phyloP scores from a whole-genome alignment of 2,113 vertebrate species.

The Leucosticte australis region DNA sequence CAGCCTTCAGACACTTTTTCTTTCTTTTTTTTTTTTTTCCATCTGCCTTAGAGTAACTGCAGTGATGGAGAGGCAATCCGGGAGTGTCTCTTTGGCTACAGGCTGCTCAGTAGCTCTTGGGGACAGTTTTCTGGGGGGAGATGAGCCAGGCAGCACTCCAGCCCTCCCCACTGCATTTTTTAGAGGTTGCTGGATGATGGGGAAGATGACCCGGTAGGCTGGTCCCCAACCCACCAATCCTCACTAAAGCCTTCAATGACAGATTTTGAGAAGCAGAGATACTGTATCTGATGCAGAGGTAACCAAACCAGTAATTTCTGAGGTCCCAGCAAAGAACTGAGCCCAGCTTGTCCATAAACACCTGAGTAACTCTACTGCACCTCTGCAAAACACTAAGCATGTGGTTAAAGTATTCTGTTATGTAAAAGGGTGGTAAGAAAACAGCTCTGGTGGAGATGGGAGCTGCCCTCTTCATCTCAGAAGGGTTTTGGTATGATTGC shows the following conservation, averaged over 20 bases:
- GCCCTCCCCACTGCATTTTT: neutral
- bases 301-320: neutral
- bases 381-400: neutral
- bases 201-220: neutral
- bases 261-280: neutral
- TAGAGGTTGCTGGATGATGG: neutral
- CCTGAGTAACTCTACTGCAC: neutral
- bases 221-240: rapidly evolving
- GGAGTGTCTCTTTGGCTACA: neutral
- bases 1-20: neutral
- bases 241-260: neutral
- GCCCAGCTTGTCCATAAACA: neutral
- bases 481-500: neutral
- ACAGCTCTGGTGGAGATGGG: neutral
- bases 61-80: neutral
- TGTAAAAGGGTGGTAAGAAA: neutral
- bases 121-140: neutral
- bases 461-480: neutral
- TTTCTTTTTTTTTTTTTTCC: neutral
- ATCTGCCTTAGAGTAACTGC: neutral
- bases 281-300: neutral
- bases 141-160: neutral
- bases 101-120: neutral
- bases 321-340: neutral
- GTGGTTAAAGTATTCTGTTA: neutral